Evolutionary conservation across 2,888 invertebrate species (phyloP), one percentile per base, ranked within the genome.

Genomic region (Drosophila stalkeri): DNA sequence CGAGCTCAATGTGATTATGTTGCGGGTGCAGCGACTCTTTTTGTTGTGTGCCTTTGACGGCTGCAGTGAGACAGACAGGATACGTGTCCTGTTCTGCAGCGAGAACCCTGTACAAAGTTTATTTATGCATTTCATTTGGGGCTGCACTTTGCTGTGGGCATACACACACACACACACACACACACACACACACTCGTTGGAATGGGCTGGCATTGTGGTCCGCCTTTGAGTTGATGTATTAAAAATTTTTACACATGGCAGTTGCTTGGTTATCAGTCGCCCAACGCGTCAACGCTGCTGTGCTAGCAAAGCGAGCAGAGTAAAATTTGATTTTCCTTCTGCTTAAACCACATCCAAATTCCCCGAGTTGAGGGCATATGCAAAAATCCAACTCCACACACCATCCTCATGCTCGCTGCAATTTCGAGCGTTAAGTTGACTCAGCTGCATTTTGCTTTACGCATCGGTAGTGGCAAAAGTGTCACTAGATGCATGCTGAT

Each of bases 211-310:
- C 49, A 70, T 57, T 87, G 82, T 76, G 84, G 76, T 72, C 72
- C 77, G 72, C 77, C 72, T 85, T 85, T 86, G 87, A 84, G 85
- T 89, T 86, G 86, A 86, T 86, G 81, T 86, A 86, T 86, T 86
- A 86, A 86, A 86, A 90, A 81, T 86, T 81, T 90, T 89, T 81
- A 81, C 86, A 90, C 86, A 80, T 90, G 90, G 86, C 89, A 90
- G 83, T 80, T 90, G 82, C 68, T 69, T 75, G 75, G 71, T 46
- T 74, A 67, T 86, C 84, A 78, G 64, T 74, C 64, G 66, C 65
- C 65, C 75, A 61, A 60, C 56, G 54, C 64, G 31, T 43, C 61
- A 59, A 39, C 51, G 44, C 47, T 47, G 64, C 59, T 43, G 61
- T 37, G 14, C 62, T 56, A 75, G 59, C 72, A 3, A 23, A 23